phyloP scores from a whole-genome alignment of 2,888 invertebrate genomes.

The Penaeus monodon region DNA sequence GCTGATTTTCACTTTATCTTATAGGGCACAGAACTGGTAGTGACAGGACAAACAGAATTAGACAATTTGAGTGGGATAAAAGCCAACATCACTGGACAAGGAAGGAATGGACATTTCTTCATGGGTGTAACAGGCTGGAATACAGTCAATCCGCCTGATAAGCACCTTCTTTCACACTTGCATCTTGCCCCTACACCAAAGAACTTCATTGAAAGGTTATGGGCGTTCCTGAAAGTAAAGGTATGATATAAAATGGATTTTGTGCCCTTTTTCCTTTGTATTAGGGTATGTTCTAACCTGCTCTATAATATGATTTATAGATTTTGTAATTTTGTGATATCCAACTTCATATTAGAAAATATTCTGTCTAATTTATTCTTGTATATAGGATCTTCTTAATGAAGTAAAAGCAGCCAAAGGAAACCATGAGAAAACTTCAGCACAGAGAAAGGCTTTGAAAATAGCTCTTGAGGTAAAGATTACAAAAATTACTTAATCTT shows the following conservation, averaged over 20 bases:
- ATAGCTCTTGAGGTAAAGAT: slow-evolving; percentile 59
- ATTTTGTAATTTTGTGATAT: too few species aligned
- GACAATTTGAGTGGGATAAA: slow-evolving; percentile 32
- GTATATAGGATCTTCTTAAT: slow-evolving; percentile 51
- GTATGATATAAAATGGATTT: slow-evolving; percentile 8
- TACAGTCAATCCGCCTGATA: slow-evolving; percentile 59
- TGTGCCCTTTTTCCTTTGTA: too few species aligned
- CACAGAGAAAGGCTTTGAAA: slow-evolving; percentile 54
- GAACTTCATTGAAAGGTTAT: slow-evolving; percentile 63
- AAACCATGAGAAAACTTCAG: slow-evolving; percentile 33
- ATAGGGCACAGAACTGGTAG: slow-evolving; percentile 64
- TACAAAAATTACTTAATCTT: not conserved
- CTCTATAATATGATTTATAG: too few species aligned
- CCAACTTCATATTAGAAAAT: not conserved
- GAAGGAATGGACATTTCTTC: slow-evolving; percentile 62
- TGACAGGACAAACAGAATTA: slow-evolving; percentile 54
- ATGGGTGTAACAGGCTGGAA: slow-evolving; percentile 64
- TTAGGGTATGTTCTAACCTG: too few species aligned
- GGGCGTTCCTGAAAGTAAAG: slow-evolving; percentile 65
- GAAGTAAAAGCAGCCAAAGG: slow-evolving; percentile 56
- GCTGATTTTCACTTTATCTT: not conserved
- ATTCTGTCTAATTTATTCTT: not conserved
- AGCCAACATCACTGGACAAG: slow-evolving; percentile 64
- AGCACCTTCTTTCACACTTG: slow-evolving; percentile 60
- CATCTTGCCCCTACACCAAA: slow-evolving; percentile 62